Evolutionary conservation across 1,140 invertebrate genomes (phyloP).

Genomic region (Lethrus apterus): DNA sequence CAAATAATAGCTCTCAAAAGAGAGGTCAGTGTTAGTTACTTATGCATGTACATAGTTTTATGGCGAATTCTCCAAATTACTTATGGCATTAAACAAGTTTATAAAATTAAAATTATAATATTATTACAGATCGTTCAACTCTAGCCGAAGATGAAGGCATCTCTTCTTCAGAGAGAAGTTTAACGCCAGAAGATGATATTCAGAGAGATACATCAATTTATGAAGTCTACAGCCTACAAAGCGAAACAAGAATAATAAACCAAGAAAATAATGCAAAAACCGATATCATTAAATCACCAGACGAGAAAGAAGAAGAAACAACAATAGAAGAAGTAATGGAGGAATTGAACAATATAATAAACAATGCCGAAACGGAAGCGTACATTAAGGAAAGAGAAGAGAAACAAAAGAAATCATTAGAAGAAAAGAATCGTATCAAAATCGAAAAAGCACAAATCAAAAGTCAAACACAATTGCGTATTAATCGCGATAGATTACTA

Average conservation of each 20-base stretch:
- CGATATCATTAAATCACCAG: conserved; percentile 40
- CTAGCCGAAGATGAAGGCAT: conserved; percentile 80
- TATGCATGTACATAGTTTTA: conserved; percentile 25
- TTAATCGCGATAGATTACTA: conserved; percentile 24
- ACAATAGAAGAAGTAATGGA: conserved; percentile 84
- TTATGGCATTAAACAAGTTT: conserved; percentile 8
- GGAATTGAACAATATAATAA: conserved; percentile 75
- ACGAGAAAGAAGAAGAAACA: conserved; percentile 62
- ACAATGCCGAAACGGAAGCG: conserved; percentile 70
- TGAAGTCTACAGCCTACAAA: conserved; percentile 53
- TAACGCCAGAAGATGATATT: conserved; percentile 56
- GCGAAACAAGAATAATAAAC: conserved; percentile 48
- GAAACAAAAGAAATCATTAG: conserved; percentile 35
- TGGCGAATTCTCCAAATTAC: conserved; percentile 22
- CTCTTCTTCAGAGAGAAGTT: conserved; percentile 70
- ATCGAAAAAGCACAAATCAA: conserved; percentile 28
- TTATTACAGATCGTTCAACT: conserved; percentile 49
- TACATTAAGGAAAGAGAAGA: conserved; percentile 42
- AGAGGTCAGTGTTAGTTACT: conserved; percentile 30
- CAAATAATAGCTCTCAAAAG: conserved; percentile 5
- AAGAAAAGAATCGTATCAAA: conserved; percentile 37
- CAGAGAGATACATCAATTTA: conserved; percentile 54
- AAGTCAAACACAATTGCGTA: conserved; percentile 31
- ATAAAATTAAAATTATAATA: neutral
- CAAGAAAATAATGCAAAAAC: conserved; percentile 34